These are phyloP conservation scores for Naja naja DNA, from an alignment of 2,113 vertebrate species.

Conservation along the genomic window DNA sequence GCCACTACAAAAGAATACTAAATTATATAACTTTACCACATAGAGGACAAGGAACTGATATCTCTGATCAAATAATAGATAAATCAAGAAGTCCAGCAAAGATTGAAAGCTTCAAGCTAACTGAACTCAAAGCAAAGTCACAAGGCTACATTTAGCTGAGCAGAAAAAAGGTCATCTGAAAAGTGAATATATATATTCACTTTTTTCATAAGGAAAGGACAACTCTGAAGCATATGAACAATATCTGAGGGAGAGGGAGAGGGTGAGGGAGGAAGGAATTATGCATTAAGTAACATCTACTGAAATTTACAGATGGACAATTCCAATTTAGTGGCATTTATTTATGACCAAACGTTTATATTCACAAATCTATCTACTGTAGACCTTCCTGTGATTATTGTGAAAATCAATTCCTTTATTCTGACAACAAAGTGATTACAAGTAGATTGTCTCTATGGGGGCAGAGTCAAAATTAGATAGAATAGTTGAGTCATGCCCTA, in stretches of 20 bases:
- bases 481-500: background rate
- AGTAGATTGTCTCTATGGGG: background rate
- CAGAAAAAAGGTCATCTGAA: background rate
- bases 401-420: background rate
- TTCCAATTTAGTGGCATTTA: background rate
- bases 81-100: background rate
- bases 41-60: background rate
- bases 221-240: background rate
- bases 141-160: background rate
- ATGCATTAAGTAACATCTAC: background rate
- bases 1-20: background rate
- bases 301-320: background rate
- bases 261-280: background rate
- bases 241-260: background rate
- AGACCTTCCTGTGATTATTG: background rate
- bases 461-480: background rate
- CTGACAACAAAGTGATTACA: background rate
- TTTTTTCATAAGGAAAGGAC: background rate
- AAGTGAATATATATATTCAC: background rate
- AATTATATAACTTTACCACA: background rate
- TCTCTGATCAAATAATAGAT: background rate
- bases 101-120: background rate
- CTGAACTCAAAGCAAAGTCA: background rate
- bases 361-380: background rate
- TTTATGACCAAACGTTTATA: background rate